Evolutionary conservation across 2,113 vertebrate genomes (phyloP).

Genomic region (Mionectes macconnelli): DNA sequence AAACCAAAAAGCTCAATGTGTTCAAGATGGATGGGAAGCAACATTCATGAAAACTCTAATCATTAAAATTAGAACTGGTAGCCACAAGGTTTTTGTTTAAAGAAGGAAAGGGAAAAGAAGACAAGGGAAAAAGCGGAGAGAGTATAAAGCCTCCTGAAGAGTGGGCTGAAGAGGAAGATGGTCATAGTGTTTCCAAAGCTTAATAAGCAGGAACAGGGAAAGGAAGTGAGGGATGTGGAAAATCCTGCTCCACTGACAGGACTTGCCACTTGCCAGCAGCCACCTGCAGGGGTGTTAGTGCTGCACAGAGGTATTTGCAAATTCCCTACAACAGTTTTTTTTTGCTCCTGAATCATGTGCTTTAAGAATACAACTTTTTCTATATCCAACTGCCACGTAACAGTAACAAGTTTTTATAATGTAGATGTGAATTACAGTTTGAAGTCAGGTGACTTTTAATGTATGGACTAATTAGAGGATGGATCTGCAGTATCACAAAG

Average conservation of each 20-base stretch:
- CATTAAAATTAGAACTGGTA: not conserved
- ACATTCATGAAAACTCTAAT: not conserved
- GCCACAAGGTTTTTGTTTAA: not conserved
- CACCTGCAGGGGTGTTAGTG: not conserved
- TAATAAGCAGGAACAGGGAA: not conserved
- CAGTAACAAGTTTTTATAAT: not conserved
- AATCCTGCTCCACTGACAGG: not conserved
- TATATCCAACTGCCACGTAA: not conserved
- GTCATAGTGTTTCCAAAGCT: not conserved
- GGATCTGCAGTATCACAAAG: not conserved
- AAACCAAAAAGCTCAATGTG: not conserved
- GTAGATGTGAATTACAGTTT: not conserved
- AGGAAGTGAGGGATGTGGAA: not conserved
- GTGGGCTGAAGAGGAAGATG: not conserved
- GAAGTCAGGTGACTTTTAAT: not conserved
- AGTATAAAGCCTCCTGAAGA: not conserved
- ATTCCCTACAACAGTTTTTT: not conserved
- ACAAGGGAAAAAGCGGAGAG: not conserved
- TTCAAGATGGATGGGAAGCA: not conserved
- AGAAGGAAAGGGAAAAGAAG: not conserved
- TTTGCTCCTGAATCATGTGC: not conserved
- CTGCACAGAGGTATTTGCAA: not conserved
- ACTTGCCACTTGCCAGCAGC: not conserved
- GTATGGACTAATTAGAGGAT: not conserved
- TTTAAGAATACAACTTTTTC: not conserved